Conservation (phyloP, 1,140 invertebrate species). For the Nautilus pompilius region DNA sequence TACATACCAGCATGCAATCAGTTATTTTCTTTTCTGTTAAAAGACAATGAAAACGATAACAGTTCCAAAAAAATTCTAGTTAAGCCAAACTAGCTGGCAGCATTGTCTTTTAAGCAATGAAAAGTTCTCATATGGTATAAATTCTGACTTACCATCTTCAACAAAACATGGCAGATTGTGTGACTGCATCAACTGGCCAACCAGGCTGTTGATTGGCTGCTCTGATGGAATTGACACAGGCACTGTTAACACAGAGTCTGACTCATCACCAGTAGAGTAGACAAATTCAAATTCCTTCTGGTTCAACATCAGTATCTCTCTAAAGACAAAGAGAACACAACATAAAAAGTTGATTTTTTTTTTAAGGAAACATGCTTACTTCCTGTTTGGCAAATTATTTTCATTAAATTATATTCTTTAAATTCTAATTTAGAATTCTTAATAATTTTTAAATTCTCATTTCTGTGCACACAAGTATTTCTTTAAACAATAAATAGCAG, state of each 20-base stretch:
- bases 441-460: too few species aligned
- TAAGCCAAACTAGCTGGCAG: too few species aligned
- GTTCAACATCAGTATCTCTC: conserved; percentile 24
- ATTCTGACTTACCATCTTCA: conserved; percentile 59
- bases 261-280: conserved; percentile 36
- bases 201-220: conserved; percentile 60
- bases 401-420: too few species aligned
- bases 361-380: neutral
- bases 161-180: conserved; percentile 71
- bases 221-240: conserved; percentile 37
- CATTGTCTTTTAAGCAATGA: neutral
- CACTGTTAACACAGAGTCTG: conserved; percentile 31
- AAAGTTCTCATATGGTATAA: neutral
- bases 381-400: too few species aligned
- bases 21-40: too few species aligned
- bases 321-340: neutral
- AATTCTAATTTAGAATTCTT: too few species aligned
- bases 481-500: too few species aligned
- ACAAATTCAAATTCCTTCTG: conserved; percentile 43
- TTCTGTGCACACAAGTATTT: too few species aligned
- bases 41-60: too few species aligned
- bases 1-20: too few species aligned
- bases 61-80: too few species aligned
- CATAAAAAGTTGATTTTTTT: neutral
- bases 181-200: conserved; percentile 65